These are phyloP conservation scores for Xenops minutus DNA, from an alignment of 2,797 vertebrate genomes.

Conservation along the genomic window DNA sequence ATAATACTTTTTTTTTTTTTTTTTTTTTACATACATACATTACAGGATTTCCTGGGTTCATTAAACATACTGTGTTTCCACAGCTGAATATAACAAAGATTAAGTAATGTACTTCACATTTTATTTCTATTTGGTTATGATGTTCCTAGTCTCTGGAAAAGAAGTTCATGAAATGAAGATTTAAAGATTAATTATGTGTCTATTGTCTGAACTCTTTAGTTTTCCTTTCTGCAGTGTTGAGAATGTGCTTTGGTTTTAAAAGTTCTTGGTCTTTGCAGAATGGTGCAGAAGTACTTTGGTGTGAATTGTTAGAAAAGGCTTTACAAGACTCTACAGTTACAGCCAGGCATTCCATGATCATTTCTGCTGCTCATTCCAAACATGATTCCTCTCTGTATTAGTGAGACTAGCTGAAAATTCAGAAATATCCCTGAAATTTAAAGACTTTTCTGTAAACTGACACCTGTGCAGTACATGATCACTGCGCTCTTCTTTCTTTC, in stretches of 20 bases:
- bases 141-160: background rate
- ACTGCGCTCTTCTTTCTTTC: background rate
- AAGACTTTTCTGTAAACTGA: background rate
- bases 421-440: background rate
- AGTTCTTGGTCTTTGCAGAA: background rate
- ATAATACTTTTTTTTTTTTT: background rate
- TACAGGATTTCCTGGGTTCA: background rate
- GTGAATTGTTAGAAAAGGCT: background rate
- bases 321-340: background rate
- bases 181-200: background rate
- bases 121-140: background rate
- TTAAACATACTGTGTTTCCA: background rate
- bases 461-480: background rate
- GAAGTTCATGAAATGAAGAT: background rate
- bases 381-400: background rate
- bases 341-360: background rate
- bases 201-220: background rate
- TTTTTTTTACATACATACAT: background rate
- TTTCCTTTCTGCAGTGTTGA: background rate
- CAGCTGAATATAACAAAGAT: background rate
- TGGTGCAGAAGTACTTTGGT: background rate
- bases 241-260: background rate
- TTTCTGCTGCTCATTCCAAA: background rate
- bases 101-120: background rate
- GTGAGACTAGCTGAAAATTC: background rate